Evolutionary conservation across 2,113 vertebrate genomes (phyloP).

Genomic region (Pedetes capensis): DNA sequence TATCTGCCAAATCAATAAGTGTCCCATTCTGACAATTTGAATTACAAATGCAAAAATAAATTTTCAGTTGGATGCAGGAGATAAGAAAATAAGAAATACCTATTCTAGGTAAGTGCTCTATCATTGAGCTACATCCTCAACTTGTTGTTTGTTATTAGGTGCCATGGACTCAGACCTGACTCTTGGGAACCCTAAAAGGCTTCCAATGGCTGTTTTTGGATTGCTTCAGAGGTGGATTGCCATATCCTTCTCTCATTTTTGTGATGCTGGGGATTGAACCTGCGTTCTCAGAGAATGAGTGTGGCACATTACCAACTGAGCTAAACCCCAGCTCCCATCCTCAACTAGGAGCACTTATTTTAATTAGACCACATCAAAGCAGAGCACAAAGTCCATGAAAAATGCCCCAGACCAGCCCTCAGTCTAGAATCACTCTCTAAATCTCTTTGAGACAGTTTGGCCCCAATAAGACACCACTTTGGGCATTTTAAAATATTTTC

Average conservation of each 20-base stretch:
- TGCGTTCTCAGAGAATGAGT: too few species aligned
- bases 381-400: neutral
- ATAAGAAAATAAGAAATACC: neutral
- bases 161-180: too few species aligned
- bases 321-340: too few species aligned
- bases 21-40: neutral
- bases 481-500: neutral
- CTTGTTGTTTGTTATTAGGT: too few species aligned
- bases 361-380: neutral
- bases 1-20: neutral
- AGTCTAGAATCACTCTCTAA: neutral
- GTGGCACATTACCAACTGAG: too few species aligned
- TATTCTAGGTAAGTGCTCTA: too few species aligned
- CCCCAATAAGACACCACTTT: neutral
- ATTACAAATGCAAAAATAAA: constrained; percentile 1
- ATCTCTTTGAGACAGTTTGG: neutral
- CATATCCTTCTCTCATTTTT: too few species aligned
- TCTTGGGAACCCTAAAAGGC: too few species aligned
- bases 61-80: neutral
- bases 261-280: too few species aligned
- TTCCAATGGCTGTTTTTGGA: too few species aligned
- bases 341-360: neutral
- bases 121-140: too few species aligned
- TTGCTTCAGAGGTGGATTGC: too few species aligned
- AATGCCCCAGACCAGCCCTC: neutral